Conservation (phyloP, 2,797 vertebrate genomes). For the Platalea minor region DNA sequence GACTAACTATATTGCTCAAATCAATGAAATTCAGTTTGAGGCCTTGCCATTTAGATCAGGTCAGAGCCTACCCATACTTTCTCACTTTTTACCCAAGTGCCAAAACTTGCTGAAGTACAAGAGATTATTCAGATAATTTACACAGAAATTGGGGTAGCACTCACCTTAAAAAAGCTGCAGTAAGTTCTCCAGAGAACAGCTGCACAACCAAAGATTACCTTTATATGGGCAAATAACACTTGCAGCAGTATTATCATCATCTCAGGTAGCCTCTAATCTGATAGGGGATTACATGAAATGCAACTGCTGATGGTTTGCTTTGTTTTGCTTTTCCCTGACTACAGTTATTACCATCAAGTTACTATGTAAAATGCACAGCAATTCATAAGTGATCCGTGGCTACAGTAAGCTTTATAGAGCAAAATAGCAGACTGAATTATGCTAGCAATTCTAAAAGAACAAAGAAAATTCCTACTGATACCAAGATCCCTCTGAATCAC, state of each 20-base stretch:
- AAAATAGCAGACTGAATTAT: neutral
- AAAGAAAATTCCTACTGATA: neutral
- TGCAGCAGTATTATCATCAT: neutral
- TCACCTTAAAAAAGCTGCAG: neutral
- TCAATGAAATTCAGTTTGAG: neutral
- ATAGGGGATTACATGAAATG: neutral
- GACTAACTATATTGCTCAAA: neutral
- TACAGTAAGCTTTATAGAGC: neutral
- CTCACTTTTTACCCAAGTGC: neutral
- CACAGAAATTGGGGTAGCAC: neutral
- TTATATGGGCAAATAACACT: neutral
- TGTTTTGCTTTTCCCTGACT: neutral
- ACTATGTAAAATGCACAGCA: neutral
- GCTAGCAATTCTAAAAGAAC: neutral
- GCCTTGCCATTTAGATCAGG: neutral
- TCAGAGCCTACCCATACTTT: neutral
- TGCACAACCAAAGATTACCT: neutral
- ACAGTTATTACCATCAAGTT: neutral
- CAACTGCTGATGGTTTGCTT: neutral
- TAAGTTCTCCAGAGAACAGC: neutral
- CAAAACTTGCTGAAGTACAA: neutral
- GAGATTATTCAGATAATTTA: neutral
- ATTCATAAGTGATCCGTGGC: neutral
- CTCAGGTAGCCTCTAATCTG: slow-evolving; percentile 10
- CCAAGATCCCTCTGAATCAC: neutral